phyloP scores from a whole-genome alignment of 2,888 invertebrate species.

The Caenorhabditis macrosperma region DNA sequence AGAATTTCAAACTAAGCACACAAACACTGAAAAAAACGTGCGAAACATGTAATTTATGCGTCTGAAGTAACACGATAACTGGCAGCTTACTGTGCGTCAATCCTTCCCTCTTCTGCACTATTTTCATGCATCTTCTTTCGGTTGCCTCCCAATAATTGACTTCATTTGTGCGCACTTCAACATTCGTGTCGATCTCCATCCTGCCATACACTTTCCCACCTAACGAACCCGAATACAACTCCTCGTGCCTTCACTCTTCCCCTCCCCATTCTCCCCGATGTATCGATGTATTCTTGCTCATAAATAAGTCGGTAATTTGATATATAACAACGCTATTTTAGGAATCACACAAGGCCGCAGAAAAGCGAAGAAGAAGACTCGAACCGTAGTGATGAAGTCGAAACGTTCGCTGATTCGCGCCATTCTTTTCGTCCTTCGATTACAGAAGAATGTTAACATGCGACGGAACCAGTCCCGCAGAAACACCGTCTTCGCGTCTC shows the following conservation, averaged over 20 bases:
- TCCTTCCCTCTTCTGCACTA: not conserved
- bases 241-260: not conserved
- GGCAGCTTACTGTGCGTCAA: constrained; percentile 7
- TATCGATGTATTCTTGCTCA: constrained; percentile 7
- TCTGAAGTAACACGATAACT: not conserved
- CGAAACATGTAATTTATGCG: constrained; percentile 35
- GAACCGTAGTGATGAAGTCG: constrained; percentile 71
- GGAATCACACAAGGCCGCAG: not conserved
- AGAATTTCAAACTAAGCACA: constrained; percentile 16
- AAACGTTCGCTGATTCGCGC: constrained; percentile 72
- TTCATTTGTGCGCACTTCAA: constrained; percentile 54
- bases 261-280: not conserved
- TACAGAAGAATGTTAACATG: constrained; percentile 71
- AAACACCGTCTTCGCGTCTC: constrained; percentile 55
- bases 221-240: constrained; percentile 10
- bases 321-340: constrained; percentile 35
- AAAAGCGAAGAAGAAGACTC: not conserved
- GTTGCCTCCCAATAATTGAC: constrained; percentile 36
- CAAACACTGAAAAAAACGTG: too few species aligned
- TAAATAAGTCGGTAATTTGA: constrained; percentile 37
- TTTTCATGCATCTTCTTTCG: not conserved
- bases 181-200: constrained; percentile 17
- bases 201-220: constrained; percentile 12
- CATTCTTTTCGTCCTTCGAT: constrained; percentile 75
- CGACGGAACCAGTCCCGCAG: constrained; percentile 63